These are phyloP conservation scores for Temnothorax nylanderi DNA, from an alignment of 1,140 invertebrate genomes.

Conservation along the genomic window DNA sequence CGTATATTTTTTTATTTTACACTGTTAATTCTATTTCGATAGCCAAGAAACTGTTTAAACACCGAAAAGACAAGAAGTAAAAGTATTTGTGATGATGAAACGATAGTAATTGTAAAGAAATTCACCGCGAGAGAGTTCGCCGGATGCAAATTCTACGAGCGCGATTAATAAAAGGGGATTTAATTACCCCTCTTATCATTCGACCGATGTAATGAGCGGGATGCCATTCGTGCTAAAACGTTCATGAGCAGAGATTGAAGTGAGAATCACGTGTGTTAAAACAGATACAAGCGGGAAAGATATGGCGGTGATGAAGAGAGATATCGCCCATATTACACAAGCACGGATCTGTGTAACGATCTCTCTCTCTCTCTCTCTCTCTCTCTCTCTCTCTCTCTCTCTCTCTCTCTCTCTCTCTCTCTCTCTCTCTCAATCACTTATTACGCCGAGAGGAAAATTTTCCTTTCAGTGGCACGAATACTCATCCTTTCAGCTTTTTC, in stretches of 20 bases:
- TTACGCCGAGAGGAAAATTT: conserved; percentile 28
- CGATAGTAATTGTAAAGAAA: neutral
- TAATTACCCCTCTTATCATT: conserved; percentile 21
- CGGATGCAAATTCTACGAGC: conserved; percentile 12
- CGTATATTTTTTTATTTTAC: neutral
- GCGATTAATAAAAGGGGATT: conserved; percentile 23
- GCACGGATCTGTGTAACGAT: conserved; percentile 36
- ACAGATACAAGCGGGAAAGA: neutral
- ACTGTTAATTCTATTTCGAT: neutral
- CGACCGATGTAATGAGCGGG: neutral
- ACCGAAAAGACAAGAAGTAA: too few species aligned
- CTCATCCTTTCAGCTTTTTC: conserved; percentile 33
- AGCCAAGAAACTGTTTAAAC: neutral
- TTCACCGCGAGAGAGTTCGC: neutral
- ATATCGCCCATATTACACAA: conserved; percentile 32
- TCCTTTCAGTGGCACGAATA: conserved; percentile 62
- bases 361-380: too few species aligned
- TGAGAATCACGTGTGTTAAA: conserved; percentile 12
- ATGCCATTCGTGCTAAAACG: neutral
- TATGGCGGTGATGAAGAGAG: neutral
- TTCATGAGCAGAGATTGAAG: conserved; percentile 3
- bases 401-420: neutral
- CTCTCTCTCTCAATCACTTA: neutral
- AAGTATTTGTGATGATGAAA: neutral
- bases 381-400: neutral